Evolutionary conservation across 2,888 invertebrate species (phyloP).

Genomic region (Stramonita haemastoma): DNA sequence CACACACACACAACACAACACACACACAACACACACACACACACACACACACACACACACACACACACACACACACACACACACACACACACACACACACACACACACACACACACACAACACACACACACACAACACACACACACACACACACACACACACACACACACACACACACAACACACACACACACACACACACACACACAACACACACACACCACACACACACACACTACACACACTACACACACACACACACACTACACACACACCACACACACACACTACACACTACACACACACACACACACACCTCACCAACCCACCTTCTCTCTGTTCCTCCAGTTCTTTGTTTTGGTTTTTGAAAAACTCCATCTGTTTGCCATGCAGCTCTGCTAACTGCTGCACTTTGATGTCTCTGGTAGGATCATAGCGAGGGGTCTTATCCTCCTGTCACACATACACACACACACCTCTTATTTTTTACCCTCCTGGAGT

Average conservation of each 20-base stretch:
- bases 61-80: not conserved
- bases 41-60: too few relatives aligned
- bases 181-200: not conserved
- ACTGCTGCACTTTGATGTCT: conserved; percentile 62
- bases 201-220: not conserved
- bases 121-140: not conserved
- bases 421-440: conserved; percentile 61
- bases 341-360: conserved; percentile 66
- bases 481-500: too few relatives aligned
- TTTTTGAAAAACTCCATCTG: conserved; percentile 67
- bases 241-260: not conserved
- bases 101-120: not conserved
- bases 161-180: not conserved
- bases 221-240: not conserved
- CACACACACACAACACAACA: not conserved
- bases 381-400: conserved; percentile 69
- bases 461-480: too few relatives aligned
- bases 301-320: not conserved
- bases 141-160: not conserved
- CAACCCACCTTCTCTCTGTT: conserved; percentile 68
- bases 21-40: not conserved
- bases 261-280: not conserved
- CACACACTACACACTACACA: not conserved
- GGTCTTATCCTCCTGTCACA: conserved; percentile 37
- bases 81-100: not conserved